phyloP scores from a whole-genome alignment of 2,113 vertebrate species.

The Cricetomys ansorgei region DNA sequence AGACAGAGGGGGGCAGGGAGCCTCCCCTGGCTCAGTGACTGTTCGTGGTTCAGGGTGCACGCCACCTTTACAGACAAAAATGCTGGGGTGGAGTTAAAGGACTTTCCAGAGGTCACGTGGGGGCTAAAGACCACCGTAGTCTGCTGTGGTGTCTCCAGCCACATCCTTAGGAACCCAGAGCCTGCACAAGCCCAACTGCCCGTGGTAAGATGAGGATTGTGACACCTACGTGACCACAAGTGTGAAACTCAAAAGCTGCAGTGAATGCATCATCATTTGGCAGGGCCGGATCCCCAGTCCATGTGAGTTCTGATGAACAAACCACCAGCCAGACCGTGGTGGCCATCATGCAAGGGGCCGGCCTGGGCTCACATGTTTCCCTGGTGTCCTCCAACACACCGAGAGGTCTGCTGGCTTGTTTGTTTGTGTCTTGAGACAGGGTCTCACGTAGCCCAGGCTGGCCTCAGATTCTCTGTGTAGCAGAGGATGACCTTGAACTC shows the following conservation, averaged over 20 bases:
- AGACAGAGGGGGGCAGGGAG: background rate
- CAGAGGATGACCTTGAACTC: background rate
- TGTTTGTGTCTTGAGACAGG: background rate
- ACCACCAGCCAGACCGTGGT: no score
- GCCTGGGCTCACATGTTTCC: no score
- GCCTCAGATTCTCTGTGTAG: background rate
- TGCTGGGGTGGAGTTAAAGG: background rate
- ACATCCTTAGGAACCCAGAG: rapidly evolving
- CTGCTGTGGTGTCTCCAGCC: background rate
- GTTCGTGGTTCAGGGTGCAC: background rate
- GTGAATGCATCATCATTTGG: no score
- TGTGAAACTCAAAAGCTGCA: rapidly evolving
- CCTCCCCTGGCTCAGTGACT: background rate
- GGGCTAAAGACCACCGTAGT: no score
- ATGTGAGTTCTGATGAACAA: no score
- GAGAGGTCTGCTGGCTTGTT: no score
- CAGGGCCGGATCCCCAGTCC: no score
- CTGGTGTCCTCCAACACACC: background rate
- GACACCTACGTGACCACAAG: rapidly evolving
- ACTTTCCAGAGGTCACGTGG: background rate
- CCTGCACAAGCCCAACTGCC: no score
- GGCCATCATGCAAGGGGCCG: no score
- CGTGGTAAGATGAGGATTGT: no score
- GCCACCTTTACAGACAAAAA: background rate
- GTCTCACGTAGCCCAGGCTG: background rate